phyloP scores from a whole-genome alignment of 2,797 vertebrate species.

The Rachycentron canadum region DNA sequence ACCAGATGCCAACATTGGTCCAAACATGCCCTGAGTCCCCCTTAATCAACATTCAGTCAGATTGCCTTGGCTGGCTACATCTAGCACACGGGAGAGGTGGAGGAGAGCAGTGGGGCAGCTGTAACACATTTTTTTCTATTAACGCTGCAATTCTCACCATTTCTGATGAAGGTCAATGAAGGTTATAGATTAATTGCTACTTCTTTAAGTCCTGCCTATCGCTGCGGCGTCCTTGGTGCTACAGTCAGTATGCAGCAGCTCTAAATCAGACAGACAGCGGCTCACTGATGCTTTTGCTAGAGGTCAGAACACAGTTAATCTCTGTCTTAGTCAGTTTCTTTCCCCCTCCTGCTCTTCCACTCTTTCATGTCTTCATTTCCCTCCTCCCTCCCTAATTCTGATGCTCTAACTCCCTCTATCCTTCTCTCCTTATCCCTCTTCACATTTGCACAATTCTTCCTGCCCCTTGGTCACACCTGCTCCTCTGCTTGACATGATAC shows the following conservation, averaged over 20 bases:
- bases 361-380: constrained; percentile 9
- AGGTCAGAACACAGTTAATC: constrained; percentile 67
- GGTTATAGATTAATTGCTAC: constrained; percentile 54
- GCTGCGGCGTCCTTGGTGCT: constrained; percentile 34
- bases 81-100: not conserved
- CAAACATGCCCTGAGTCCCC: not conserved
- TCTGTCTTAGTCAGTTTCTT: constrained; percentile 44
- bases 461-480: not conserved
- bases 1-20: not conserved
- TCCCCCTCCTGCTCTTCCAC: constrained; percentile 1
- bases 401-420: not conserved
- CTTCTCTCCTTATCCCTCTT: not conserved
- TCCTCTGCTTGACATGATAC: not conserved
- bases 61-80: not conserved
- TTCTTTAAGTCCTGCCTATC: constrained; percentile 45
- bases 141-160: constrained; percentile 16
- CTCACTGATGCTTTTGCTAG: constrained; percentile 45
- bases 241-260: constrained; percentile 42
- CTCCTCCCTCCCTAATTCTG: not conserved
- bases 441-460: not conserved
- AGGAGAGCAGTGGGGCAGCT: not conserved
- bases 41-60: not conserved
- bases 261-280: constrained; percentile 64
- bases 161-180: constrained; percentile 38
- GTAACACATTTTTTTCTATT: constrained; percentile 33